Conservation (phyloP, 2,113 vertebrate species). For the Elephantulus edwardii region DNA sequence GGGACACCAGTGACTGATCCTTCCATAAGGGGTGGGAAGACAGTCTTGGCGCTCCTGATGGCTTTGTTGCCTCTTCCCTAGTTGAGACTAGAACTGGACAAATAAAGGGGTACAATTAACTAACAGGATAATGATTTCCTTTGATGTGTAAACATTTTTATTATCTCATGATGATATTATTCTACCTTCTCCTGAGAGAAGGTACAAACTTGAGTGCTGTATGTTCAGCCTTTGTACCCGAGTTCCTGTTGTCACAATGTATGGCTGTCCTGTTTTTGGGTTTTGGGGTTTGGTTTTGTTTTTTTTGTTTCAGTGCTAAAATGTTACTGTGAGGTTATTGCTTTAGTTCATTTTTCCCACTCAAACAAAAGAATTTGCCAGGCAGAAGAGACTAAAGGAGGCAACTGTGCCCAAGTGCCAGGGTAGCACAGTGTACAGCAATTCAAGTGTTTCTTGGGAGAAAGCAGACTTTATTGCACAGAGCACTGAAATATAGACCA, state of each 20-base stretch:
- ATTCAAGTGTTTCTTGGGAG: too few relatives aligned
- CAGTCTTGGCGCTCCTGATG: rapidly evolving
- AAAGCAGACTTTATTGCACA: too few relatives aligned
- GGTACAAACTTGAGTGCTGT: background rate
- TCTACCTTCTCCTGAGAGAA: background rate
- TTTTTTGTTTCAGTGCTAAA: too few relatives aligned
- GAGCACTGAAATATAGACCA: too few relatives aligned
- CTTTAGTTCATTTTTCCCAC: too few relatives aligned
- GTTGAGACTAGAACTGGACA: background rate
- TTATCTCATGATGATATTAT: background rate
- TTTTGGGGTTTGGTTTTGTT: too few relatives aligned
- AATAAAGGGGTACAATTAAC: background rate
- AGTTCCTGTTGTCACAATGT: background rate
- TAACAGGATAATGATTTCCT: background rate
- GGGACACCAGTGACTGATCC: background rate
- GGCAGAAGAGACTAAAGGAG: too few relatives aligned
- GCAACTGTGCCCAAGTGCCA: too few relatives aligned
- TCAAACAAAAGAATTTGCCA: too few relatives aligned
- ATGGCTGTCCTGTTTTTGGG: too few relatives aligned
- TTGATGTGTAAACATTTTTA: background rate
- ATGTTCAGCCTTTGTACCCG: background rate
- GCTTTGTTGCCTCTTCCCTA: background rate
- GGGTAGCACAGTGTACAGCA: too few relatives aligned
- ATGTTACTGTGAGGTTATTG: too few relatives aligned
- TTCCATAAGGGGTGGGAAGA: background rate